Evolutionary conservation across 2,888 invertebrate species (phyloP).

Genomic region (Eupithecia exiguata): DNA sequence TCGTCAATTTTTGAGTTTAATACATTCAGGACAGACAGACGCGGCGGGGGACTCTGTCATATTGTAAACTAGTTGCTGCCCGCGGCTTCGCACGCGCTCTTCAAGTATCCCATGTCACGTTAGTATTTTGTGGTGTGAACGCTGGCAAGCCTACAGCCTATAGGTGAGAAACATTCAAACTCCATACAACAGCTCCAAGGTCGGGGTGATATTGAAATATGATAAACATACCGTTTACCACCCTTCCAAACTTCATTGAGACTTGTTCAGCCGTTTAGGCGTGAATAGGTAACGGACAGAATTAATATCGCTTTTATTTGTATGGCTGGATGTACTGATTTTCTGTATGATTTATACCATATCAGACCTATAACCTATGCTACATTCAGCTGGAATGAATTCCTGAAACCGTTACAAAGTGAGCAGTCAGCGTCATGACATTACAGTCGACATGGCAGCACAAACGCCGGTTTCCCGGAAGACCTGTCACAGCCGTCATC

Average conservation of each 20-base stretch:
- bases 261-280: no score
- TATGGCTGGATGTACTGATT: no score
- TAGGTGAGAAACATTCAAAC: neutral
- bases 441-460: slow-evolving; percentile 9
- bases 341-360: neutral
- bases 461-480: slow-evolving; percentile 28
- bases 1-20: no score
- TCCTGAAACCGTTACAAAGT: neutral
- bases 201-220: slow-evolving; percentile 28
- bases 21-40: no score
- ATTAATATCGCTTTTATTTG: no score
- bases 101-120: no score
- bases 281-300: no score
- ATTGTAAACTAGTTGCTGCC: no score
- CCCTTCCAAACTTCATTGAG: no score
- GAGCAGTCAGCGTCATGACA: neutral
- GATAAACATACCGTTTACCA: no score
- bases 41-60: no score
- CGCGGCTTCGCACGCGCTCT: no score
- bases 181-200: slow-evolving; percentile 23
- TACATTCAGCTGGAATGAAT: neutral
- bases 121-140: neutral
- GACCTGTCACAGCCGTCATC: slow-evolving; percentile 13
- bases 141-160: neutral
- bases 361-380: neutral